Conservation (phyloP, 2,888 invertebrate genomes). For the Amblyjoppa fuscipennis region DNA sequence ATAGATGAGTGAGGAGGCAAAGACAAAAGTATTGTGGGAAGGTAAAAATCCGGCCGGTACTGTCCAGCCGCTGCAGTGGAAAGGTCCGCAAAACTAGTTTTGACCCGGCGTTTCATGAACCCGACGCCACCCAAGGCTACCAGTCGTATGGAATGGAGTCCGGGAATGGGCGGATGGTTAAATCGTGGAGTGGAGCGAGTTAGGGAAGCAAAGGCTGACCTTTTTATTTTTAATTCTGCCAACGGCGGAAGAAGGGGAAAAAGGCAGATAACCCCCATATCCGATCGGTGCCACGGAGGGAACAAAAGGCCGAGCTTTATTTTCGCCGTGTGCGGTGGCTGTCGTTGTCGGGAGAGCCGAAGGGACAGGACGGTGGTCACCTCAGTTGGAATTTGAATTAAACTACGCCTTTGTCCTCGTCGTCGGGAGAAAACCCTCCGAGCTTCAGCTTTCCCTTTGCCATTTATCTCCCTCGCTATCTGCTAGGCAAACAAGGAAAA, state of each 20-base stretch:
- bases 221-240: conserved; percentile 60
- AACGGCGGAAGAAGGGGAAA: conserved; percentile 34
- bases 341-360: conserved; percentile 18
- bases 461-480: conserved; percentile 53
- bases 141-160: conserved; percentile 36
- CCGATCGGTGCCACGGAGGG: conserved; percentile 61
- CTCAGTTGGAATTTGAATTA: conserved; percentile 66
- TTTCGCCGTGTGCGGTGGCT: conserved; percentile 36
- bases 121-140: conserved; percentile 47
- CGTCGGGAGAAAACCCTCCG: conserved; percentile 40
- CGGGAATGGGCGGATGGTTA: conserved; percentile 1
- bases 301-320: conserved; percentile 64
- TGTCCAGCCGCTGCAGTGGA: conserved; percentile 38
- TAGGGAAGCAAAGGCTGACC: conserved; percentile 53
- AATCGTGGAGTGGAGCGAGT: conserved; percentile 16
- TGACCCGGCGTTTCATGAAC: conserved; percentile 62
- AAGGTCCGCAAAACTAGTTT: conserved; percentile 55
- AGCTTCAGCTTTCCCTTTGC: conserved; percentile 42
- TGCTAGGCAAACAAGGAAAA: conserved; percentile 48
- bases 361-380: conserved; percentile 48
- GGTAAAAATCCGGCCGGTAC: conserved; percentile 31
- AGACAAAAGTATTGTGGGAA: conserved; percentile 40
- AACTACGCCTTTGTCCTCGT: conserved; percentile 64
- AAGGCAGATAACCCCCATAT: conserved; percentile 61
- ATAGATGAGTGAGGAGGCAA: conserved; percentile 17